Conservation (phyloP, 2,888 invertebrate genomes). For the Tenodera sinensis region DNA sequence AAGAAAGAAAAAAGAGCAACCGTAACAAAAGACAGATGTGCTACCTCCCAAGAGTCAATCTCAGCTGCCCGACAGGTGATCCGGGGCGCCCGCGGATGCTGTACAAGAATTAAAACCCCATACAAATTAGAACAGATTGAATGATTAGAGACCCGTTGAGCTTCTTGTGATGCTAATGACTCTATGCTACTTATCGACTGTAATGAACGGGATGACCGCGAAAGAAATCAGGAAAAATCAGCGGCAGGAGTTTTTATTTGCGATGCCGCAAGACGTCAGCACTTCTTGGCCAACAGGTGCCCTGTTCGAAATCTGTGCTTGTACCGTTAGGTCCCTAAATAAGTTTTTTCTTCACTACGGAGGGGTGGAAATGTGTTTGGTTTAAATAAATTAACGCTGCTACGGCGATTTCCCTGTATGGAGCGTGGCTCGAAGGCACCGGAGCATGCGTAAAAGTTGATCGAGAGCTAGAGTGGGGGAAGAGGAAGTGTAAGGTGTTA, state of each 20-base stretch:
- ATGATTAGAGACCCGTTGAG: neutral
- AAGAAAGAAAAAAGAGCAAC: neutral
- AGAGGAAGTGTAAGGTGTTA: neutral
- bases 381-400: neutral
- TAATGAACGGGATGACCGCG: slow-evolving; percentile 1
- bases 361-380: neutral
- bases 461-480: neutral
- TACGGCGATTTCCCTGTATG: neutral
- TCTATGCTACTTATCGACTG: neutral
- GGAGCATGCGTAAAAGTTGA: neutral
- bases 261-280: neutral
- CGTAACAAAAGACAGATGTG: neutral
- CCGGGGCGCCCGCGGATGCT: neutral
- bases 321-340: neutral
- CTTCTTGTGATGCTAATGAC: neutral
- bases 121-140: slow-evolving; percentile 14
- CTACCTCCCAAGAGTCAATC: neutral
- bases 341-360: neutral
- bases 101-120: neutral
- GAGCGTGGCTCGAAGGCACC: neutral
- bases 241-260: neutral
- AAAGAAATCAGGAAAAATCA: neutral
- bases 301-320: neutral
- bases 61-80: neutral
- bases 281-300: neutral